phyloP scores from a whole-genome alignment of 2,888 invertebrate genomes.

The Stenotaenia linearis region DNA sequence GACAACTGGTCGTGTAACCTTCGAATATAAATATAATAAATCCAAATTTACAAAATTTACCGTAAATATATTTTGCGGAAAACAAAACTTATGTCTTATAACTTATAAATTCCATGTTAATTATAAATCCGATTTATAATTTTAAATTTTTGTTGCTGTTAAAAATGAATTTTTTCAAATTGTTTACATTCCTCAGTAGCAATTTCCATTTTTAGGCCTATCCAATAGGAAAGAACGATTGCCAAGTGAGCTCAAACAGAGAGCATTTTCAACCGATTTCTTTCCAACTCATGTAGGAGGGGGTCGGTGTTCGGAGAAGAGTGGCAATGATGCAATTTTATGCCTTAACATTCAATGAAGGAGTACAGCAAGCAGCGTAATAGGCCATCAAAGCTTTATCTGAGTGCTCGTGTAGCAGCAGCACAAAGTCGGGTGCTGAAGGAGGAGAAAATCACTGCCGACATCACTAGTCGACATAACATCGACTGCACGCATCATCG shows the following conservation, averaged over 20 bases:
- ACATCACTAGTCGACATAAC: not conserved
- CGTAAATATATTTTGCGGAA: too few species aligned
- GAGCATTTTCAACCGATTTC: not conserved
- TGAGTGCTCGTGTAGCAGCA: not conserved
- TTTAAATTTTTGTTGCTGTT: too few species aligned
- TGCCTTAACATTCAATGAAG: conserved; percentile 30
- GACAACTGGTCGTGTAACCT: too few species aligned
- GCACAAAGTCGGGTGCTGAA: not conserved
- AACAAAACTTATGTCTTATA: too few species aligned
- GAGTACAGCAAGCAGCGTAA: conserved; percentile 20
- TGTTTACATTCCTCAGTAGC: not conserved
- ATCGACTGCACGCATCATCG: not conserved
- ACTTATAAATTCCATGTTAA: too few species aligned
- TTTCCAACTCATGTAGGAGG: not conserved
- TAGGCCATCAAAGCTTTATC: conserved; percentile 30
- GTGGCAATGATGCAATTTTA: not conserved
- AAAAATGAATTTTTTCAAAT: not conserved
- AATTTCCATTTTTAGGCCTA: not conserved
- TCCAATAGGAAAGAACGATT: not conserved
- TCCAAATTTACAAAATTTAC: too few species aligned
- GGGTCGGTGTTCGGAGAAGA: not conserved
- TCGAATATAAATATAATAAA: too few species aligned
- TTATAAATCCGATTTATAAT: too few species aligned
- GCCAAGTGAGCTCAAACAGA: not conserved
- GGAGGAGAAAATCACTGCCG: conserved; percentile 1